phyloP scores from a whole-genome alignment of 2,113 vertebrate genomes.

The Setophaga coronata region DNA sequence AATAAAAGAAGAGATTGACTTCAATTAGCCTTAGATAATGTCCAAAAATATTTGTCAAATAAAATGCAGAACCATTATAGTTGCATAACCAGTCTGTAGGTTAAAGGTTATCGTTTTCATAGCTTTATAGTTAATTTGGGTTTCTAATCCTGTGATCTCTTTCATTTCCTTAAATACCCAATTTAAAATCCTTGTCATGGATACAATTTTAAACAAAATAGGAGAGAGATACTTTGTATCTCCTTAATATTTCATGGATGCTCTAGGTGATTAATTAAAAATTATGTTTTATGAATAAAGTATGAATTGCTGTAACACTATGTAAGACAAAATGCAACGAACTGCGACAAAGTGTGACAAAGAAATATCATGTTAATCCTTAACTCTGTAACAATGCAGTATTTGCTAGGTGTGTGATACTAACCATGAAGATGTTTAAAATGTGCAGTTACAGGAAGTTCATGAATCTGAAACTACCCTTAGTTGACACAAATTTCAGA shows the following conservation, averaged over 20 bases:
- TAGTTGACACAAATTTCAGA: neutral
- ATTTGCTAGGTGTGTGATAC: neutral
- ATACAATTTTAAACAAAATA: constrained; percentile 45
- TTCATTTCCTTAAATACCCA: neutral
- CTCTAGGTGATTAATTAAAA: constrained; percentile 41
- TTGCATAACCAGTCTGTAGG: neutral
- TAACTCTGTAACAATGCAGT: neutral
- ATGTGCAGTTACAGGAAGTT: neutral
- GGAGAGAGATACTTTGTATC: neutral
- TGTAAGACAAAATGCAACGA: neutral
- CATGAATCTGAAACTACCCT: neutral
- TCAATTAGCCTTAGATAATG: constrained; percentile 20
- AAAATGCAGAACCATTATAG: neutral
- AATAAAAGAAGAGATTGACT: neutral
- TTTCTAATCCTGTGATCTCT: neutral
- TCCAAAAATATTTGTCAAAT: constrained; percentile 28
- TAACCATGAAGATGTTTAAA: neutral
- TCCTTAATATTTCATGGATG: constrained; percentile 4
- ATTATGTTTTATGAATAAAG: constrained; percentile 44
- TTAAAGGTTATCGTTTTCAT: neutral
- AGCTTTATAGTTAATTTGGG: neutral
- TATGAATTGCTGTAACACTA: neutral
- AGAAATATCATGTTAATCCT: neutral
- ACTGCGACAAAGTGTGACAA: neutral
- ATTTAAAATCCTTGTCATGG: constrained; percentile 22